Evolutionary conservation across 1,140 invertebrate genomes (phyloP).

Genomic region (Euschistus heros): DNA sequence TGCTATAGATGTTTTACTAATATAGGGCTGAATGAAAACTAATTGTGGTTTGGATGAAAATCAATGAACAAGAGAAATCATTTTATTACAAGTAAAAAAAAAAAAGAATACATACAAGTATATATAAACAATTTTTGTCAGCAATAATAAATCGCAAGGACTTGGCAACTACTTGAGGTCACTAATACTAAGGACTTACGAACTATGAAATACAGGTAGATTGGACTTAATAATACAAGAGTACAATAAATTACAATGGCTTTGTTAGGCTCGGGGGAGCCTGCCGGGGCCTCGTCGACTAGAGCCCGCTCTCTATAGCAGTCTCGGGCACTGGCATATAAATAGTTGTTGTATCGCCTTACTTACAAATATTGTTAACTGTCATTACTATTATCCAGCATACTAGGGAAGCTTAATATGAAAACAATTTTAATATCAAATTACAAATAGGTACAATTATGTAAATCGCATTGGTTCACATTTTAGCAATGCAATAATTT

Average conservation of each 20-base stretch:
- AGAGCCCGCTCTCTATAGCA: neutral
- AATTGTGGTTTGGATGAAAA: no score
- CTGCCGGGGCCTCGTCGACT: neutral
- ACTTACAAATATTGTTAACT: no score
- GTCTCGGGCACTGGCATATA: neutral
- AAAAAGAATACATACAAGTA: neutral
- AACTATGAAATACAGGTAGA: slow-evolving; percentile 7
- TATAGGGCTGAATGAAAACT: no score
- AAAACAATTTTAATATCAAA: no score
- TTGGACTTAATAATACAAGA: slow-evolving; percentile 9
- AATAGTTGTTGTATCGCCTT: no score
- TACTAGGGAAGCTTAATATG: no score
- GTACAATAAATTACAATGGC: slow-evolving; percentile 16
- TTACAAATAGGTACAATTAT: no score
- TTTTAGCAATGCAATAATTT: no score
- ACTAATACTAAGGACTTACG: slow-evolving; percentile 11
- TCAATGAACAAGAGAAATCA: no score
- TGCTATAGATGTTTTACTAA: no score
- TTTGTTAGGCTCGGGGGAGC: neutral
- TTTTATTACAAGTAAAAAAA: slow-evolving; percentile 9
- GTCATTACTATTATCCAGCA: no score
- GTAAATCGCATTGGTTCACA: no score
- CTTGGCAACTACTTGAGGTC: neutral
- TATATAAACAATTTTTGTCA: slow-evolving; percentile 11
- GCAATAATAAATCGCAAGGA: neutral